Evolutionary conservation across 2,888 invertebrate species (phyloP).

Genomic region (Habroteleia sp.): DNA sequence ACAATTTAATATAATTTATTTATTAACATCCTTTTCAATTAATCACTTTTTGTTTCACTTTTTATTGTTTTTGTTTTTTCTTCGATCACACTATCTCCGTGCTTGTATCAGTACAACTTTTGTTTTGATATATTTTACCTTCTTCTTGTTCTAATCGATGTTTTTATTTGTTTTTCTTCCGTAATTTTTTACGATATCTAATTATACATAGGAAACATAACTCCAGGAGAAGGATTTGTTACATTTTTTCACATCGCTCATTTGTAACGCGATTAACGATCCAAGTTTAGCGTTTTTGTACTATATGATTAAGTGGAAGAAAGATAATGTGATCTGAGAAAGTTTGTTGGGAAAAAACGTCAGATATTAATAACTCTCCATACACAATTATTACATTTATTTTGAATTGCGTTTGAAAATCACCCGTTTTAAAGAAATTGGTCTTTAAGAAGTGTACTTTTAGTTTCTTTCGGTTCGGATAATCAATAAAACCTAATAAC

Average conservation of each 20-base stretch:
- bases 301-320: not conserved
- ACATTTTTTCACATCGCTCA: conserved; percentile 12
- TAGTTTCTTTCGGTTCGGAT: conserved; percentile 14
- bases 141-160: too few relatives aligned
- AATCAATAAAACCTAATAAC: conserved; percentile 44
- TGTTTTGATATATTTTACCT: too few relatives aligned
- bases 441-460: too few relatives aligned
- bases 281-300: conserved; percentile 13
- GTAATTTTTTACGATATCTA: conserved; percentile 9
- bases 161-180: too few relatives aligned
- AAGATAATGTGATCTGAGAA: conserved; percentile 2
- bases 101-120: too few relatives aligned
- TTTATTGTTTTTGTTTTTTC: too few relatives aligned
- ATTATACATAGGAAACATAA: conserved; percentile 29
- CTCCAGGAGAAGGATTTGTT: not conserved
- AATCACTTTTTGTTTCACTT: too few relatives aligned
- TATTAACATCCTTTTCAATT: too few relatives aligned
- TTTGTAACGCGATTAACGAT: conserved; percentile 33
- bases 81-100: too few relatives aligned
- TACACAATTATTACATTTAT: not conserved
- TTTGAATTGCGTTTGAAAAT: too few relatives aligned
- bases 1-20: not conserved
- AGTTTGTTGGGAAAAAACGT: too few relatives aligned
- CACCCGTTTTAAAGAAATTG: too few relatives aligned
- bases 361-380: not conserved